Evolutionary conservation across 64 coral and sea anemone species (phyloP).

Genomic region (Pocillopora verrucosa): DNA sequence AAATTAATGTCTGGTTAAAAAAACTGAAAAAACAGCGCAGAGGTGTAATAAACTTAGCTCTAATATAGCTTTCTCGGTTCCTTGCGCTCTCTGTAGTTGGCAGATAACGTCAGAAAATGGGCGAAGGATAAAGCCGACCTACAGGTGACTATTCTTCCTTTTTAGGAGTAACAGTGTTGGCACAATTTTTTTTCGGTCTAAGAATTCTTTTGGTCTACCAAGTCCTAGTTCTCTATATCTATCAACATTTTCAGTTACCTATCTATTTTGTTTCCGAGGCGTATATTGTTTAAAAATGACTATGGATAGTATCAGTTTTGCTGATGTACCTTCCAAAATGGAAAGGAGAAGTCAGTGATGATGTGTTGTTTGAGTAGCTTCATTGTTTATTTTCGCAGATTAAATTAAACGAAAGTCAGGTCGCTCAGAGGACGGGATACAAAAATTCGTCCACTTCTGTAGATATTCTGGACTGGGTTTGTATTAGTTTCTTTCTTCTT

Average conservation of each 20-base stretch:
- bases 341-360: too few species aligned
- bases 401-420: slow-evolving; percentile 32
- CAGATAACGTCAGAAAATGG: slow-evolving; percentile 65
- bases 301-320: too few species aligned
- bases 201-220: neutral
- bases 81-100: slow-evolving; percentile 20
- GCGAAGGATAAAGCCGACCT: slow-evolving; percentile 58
- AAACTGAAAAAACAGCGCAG: too few species aligned
- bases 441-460: slow-evolving; percentile 30
- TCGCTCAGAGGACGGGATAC: slow-evolving; percentile 31
- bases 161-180: too few species aligned
- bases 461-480: slow-evolving; percentile 26
- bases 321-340: too few species aligned
- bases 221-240: too few species aligned
- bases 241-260: too few species aligned
- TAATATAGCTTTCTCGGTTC: too few species aligned
- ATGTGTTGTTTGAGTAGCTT: neutral
- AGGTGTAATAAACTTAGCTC: too few species aligned
- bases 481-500: neutral
- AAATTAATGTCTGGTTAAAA: too few species aligned
- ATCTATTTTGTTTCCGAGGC: too few species aligned
- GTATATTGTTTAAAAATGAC: too few species aligned
- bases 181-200: neutral
- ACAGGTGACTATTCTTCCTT: slow-evolving; percentile 19
- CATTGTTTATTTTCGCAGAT: neutral